Evolutionary conservation across 1,140 invertebrate genomes (phyloP).

Genomic region (Xylocopa sonorina): DNA sequence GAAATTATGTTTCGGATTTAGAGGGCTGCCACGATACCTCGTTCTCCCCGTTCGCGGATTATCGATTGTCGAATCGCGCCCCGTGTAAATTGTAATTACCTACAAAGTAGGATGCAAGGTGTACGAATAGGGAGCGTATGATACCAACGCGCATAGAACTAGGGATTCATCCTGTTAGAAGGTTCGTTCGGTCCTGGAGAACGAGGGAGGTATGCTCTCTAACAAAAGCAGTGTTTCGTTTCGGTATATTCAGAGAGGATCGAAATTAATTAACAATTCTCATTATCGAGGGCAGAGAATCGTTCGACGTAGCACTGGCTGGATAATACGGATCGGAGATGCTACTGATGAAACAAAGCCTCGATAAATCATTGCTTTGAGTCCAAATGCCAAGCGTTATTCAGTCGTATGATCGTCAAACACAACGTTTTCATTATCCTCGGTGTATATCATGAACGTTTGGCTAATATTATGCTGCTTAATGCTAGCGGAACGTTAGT

Average conservation of each 20-base stretch:
- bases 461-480: background rate
- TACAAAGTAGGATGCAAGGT: too few relatives aligned
- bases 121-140: background rate
- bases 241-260: background rate
- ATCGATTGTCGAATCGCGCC: background rate
- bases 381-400: background rate
- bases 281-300: background rate
- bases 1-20: background rate
- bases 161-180: too few relatives aligned
- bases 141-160: too few relatives aligned
- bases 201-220: too few relatives aligned
- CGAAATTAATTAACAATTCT: background rate
- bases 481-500: background rate
- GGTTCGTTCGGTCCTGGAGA: too few relatives aligned
- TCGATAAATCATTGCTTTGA: slow-evolving; percentile 12
- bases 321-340: background rate
- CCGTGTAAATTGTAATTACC: background rate
- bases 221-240: too few relatives aligned
- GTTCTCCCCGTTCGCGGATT: background rate
- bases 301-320: background rate
- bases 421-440: background rate
- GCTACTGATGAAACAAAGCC: background rate
- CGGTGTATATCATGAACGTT: background rate
- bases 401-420: background rate
- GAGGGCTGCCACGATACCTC: background rate